These are phyloP conservation scores for Cheiracanthium punctorium DNA, from an alignment of 2,888 invertebrate genomes.

Conservation along the genomic window DNA sequence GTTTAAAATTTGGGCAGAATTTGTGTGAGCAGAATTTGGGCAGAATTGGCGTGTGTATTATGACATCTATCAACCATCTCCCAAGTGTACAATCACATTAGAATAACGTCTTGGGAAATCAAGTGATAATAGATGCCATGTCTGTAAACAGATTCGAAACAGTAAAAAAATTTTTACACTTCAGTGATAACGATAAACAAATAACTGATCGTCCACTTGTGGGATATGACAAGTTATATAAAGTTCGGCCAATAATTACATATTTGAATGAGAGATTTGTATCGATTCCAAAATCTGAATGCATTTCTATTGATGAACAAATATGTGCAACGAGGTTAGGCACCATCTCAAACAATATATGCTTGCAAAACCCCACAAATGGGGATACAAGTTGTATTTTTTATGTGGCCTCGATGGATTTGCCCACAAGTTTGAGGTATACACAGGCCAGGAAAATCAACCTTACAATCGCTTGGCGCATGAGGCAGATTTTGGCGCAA, in stretches of 20 bases:
- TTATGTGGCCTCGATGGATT: slow-evolving; percentile 13
- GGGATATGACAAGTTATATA: neutral
- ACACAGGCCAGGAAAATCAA: slow-evolving; percentile 5
- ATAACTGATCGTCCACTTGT: neutral
- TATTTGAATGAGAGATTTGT: slow-evolving; percentile 17
- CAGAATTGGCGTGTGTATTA: neutral
- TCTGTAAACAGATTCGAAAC: slow-evolving; percentile 15
- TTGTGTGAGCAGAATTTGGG: too few relatives aligned
- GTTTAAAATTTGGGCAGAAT: too few relatives aligned
- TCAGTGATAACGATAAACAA: slow-evolving; percentile 6
- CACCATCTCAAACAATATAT: slow-evolving; percentile 20
- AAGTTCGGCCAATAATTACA: slow-evolving; percentile 15
- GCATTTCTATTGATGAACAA: slow-evolving; percentile 9
- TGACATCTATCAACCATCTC: slow-evolving; percentile 16
- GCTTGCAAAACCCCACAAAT: slow-evolving; percentile 26
- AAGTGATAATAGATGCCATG: slow-evolving; percentile 24
- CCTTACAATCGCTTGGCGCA: neutral
- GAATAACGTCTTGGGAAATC: slow-evolving; percentile 20
- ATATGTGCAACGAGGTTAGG: neutral
- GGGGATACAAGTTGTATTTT: slow-evolving; percentile 23
- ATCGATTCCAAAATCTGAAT: slow-evolving; percentile 16
- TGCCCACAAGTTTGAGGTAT: slow-evolving; percentile 11
- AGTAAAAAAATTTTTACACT: slow-evolving; percentile 8
- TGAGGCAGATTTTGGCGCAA: slow-evolving; percentile 18
- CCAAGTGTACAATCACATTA: slow-evolving; percentile 9